Evolutionary conservation across 1,140 invertebrate species (phyloP), one percentile per base, ranked within the genome.

Genomic region (Scaptomyza graminum): DNA sequence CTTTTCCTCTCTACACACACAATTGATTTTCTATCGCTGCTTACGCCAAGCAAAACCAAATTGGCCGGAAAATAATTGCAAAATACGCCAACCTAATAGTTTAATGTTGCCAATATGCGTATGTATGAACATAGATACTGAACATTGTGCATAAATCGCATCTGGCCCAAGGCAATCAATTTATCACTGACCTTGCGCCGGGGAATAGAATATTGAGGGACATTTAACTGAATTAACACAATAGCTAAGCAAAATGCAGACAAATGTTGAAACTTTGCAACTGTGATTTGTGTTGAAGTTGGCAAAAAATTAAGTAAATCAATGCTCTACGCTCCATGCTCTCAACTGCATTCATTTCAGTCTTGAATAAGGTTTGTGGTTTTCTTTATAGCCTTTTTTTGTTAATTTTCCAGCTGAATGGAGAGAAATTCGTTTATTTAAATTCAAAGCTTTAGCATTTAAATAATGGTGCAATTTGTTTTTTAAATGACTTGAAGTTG

Each of bases 31-130:
- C 70, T 82, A 70, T 67, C 65, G 67, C 73, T 28, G 37, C 28
- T 65, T 52, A 65, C 61, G 68, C 64, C 69, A 67, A 67, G 77
- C 77, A 66, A 74, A 76, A 34, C 61, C 74, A 87, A 85, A 85
- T 85, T 87, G 83, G 47, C 78, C 82, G 78, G 87, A 76, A 85
- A 85, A 85, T 85, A 72, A 85, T 87, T 80, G 70, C 78, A 69
- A 34, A 75, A 85, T 64, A 77, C 69, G 60, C 34, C n/a, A 55
- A 39, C 60, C 41, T 51, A 64, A 65, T 70, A 65, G 46, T 65
- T 65, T 34, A 31, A 15, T 64, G 51, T 56, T 34, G 34, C 22
- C 47, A 67, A 61, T 64, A 47, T 60, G 28, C 47, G 13, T 44
- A n/a, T 31, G 41, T n/a, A 50, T 25, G 31, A 52, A 60, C 12